Evolutionary conservation across 53 echinoderm and acorn worm species (phyloP).

Genomic region (Pentamera pediparva): DNA sequence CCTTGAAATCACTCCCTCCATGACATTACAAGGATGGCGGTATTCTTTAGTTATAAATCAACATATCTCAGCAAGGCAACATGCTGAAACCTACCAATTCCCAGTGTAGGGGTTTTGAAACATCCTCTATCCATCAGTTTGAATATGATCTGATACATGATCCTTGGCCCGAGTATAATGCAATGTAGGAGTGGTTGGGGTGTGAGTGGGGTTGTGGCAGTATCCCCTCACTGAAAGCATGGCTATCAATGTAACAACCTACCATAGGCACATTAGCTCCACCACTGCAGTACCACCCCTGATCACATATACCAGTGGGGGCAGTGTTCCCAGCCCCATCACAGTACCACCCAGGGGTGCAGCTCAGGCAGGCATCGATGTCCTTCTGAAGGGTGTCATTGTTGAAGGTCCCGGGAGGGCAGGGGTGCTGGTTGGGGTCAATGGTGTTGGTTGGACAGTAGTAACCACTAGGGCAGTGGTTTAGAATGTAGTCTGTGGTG

Average conservation of each 20-base stretch:
- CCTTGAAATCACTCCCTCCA: too few relatives aligned
- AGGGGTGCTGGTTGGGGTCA: slow-evolving; percentile 76
- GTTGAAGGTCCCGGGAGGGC: slow-evolving; percentile 85
- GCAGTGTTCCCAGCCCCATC: slow-evolving; percentile 58
- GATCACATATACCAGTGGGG: slow-evolving; percentile 74
- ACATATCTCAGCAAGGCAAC: too few relatives aligned
- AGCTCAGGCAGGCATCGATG: slow-evolving; percentile 51
- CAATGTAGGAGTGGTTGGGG: neutral
- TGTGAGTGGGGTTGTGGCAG: neutral
- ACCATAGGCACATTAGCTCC: slow-evolving; percentile 77
- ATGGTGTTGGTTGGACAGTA: slow-evolving; percentile 84
- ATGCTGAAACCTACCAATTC: too few relatives aligned
- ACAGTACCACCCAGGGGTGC: slow-evolving; percentile 83
- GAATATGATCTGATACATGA: too few relatives aligned
- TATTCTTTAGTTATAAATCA: too few relatives aligned
- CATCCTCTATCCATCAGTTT: too few relatives aligned
- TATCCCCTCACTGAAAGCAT: neutral
- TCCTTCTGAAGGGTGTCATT: slow-evolving; percentile 62
- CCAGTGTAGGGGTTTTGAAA: too few relatives aligned
- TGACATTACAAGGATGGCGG: too few relatives aligned
- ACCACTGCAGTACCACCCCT: slow-evolving; percentile 87
- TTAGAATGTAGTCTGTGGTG: slow-evolving; percentile 78
- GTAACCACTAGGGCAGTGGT: slow-evolving; percentile 81
- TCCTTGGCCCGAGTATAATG: too few relatives aligned
- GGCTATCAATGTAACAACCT: neutral